phyloP scores from a whole-genome alignment of 2,113 vertebrate species.

The Bucco capensis region DNA sequence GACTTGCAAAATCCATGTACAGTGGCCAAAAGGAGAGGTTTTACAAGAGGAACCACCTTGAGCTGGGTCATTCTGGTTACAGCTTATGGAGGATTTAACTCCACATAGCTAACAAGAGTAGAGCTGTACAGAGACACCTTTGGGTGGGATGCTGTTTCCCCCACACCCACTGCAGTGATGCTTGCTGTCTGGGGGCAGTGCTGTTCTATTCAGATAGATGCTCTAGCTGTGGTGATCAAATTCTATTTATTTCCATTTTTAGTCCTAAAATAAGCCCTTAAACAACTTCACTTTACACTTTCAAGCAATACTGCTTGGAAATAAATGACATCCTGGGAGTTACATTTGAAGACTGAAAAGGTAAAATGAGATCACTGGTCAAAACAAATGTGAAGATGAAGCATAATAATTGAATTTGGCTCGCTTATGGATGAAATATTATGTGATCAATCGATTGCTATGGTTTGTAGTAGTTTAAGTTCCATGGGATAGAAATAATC shows the following conservation, averaged over 20 bases:
- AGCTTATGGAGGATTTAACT: neutral
- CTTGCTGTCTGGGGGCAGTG: neutral
- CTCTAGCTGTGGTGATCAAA: neutral
- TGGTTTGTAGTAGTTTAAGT: neutral
- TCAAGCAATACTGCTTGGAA: neutral
- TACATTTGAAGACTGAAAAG: neutral
- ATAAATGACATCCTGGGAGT: neutral
- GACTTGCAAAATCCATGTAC: neutral
- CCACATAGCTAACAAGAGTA: accelerated
- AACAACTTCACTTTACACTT: neutral
- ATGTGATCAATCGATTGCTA: neutral
- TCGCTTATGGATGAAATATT: neutral
- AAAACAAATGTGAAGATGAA: neutral
- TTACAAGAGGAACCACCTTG: neutral
- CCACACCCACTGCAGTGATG: neutral
- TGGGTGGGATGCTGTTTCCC: accelerated
- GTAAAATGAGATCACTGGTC: neutral
- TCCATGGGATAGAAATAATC: constrained; percentile 40
- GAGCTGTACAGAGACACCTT: neutral
- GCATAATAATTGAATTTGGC: neutral
- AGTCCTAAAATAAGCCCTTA: constrained; percentile 14
- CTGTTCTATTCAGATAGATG: neutral
- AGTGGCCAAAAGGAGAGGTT: neutral
- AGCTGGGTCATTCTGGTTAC: neutral
- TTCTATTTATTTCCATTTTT: neutral